Percentiles rank a stretch among this genome's conserved stretches.
These are phyloP conservation scores for Ramazzottius varieornatus DNA, from an alignment of 2,888 invertebrate genomes.

Conservation along the genomic window DNA sequence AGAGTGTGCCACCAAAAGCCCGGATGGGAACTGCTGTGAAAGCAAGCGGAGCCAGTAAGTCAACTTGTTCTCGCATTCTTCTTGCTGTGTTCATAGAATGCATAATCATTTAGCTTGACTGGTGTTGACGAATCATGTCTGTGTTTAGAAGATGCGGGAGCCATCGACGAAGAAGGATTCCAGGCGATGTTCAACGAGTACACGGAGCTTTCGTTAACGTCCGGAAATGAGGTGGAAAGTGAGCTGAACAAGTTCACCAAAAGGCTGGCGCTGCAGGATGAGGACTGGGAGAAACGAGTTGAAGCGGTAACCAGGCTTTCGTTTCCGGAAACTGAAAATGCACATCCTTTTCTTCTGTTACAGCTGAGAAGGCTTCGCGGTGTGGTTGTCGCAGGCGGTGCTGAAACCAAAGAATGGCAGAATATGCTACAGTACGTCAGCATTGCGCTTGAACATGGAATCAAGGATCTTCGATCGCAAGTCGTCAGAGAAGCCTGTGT, in stretches of 20 bases:
- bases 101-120: background rate
- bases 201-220: conserved; percentile 26
- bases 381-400: conserved; percentile 50
- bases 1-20: background rate
- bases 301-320: conserved; percentile 40
- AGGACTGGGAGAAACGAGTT: conserved; percentile 81
- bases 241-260: conserved; percentile 44
- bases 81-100: too few relatives aligned
- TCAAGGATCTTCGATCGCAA: conserved; percentile 67
- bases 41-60: background rate
- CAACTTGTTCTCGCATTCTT: too few relatives aligned
- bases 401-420: conserved; percentile 42
- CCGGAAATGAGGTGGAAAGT: conserved; percentile 54
- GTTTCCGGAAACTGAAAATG: background rate
- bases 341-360: too few relatives aligned
- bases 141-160: conserved; percentile 16
- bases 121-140: background rate
- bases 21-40: background rate
- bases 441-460: conserved; percentile 47
- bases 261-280: conserved; percentile 45
- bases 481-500: conserved; percentile 86
- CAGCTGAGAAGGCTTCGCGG: conserved; percentile 63
- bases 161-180: conserved; percentile 23
- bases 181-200: conserved; percentile 22
- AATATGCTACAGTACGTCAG: conserved; percentile 49